Evolutionary conservation across 1,140 invertebrate genomes (phyloP).

Genomic region (Nasonia longicornis): DNA sequence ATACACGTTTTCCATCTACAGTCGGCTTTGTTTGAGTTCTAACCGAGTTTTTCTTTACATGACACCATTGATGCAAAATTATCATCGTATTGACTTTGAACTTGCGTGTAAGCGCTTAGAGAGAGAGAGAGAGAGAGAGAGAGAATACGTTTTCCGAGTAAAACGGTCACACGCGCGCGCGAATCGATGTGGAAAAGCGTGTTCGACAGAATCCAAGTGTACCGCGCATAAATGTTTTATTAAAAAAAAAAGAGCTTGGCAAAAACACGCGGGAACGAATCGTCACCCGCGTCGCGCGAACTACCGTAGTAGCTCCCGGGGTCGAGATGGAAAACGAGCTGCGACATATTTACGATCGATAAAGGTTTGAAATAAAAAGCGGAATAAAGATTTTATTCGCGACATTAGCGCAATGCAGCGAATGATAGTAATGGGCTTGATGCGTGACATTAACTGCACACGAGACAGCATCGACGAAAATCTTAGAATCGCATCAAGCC

Average conservation of each 20-base stretch:
- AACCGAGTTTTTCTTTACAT: not conserved
- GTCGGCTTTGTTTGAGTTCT: constrained; percentile 1
- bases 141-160: not conserved
- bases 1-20: not conserved
- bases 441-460: not conserved
- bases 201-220: too few species aligned
- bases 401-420: not conserved
- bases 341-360: not conserved
- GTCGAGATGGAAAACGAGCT: too few species aligned
- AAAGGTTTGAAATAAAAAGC: not conserved
- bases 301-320: too few species aligned
- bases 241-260: too few species aligned
- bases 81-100: not conserved
- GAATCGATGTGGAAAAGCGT: not conserved
- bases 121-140: too few species aligned
- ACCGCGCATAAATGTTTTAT: too few species aligned
- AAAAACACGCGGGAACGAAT: too few species aligned
- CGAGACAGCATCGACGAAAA: constrained; percentile 14
- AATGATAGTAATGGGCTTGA: not conserved
- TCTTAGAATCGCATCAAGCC: constrained; percentile 18
- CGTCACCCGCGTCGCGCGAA: too few species aligned
- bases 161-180: not conserved
- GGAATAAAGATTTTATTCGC: not conserved
- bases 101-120: not conserved
- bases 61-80: not conserved